Percentiles rank a stretch among this genome's conserved stretches.
Evolutionary conservation across 2,113 vertebrate genomes (phyloP).

Genomic region (Misgurnus anguillicaudatus): DNA sequence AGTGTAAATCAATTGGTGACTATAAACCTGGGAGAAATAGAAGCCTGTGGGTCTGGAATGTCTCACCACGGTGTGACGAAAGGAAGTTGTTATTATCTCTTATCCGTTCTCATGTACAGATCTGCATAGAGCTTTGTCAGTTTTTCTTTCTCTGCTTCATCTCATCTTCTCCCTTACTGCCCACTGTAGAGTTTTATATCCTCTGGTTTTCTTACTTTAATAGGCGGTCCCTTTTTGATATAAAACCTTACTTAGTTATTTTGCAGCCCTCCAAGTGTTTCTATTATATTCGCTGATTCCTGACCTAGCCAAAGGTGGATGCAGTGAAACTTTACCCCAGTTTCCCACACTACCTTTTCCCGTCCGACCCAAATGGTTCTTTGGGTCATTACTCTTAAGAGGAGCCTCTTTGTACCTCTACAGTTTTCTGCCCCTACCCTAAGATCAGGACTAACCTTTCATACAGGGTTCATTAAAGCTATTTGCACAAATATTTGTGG

Average conservation of each 20-base stretch:
- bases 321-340: constrained; percentile 30
- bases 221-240: background rate
- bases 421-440: constrained; percentile 8
- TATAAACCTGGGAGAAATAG: constrained; percentile 42
- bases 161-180: background rate
- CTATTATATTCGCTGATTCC: constrained; percentile 3
- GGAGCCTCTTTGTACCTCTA: constrained; percentile 24
- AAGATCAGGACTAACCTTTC: background rate
- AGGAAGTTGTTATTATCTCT: constrained; percentile 2
- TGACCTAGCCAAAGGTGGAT: background rate
- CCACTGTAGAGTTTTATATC: background rate
- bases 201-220: background rate
- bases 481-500: background rate
- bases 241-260: background rate
- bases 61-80: constrained; percentile 41
- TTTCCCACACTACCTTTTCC: constrained; percentile 30
- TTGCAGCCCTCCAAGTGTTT: constrained; percentile 9
- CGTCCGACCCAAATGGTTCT: constrained; percentile 15
- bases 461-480: constrained; percentile 13
- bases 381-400: constrained; percentile 34
- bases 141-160: background rate
- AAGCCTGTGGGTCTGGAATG: constrained; percentile 29
- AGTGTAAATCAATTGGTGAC: constrained; percentile 30
- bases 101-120: background rate
- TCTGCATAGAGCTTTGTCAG: background rate